Base-by-base conservation (phyloP, 2,797 vertebrate species). In the Pelobates cultripes region DNA sequence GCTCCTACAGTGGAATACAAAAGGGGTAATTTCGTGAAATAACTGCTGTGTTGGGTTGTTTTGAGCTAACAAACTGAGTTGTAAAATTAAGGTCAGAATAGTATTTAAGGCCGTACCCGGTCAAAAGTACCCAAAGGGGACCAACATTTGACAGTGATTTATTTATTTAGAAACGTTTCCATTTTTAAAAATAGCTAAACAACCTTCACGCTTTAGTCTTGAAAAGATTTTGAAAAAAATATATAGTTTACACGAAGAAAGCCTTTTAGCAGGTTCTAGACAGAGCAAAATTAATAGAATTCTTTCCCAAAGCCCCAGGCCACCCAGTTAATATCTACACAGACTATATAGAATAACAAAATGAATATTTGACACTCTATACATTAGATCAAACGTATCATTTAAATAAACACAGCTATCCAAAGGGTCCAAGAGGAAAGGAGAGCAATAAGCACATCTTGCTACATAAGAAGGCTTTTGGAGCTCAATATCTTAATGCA, bases 361-460 rank as follows among this genome's bases (percentile, higher is more conserved):
- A 44, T 28, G 43, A 70, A 53, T 75, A 70, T 5, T 12, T 73
- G 53, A 70, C 53, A 68, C 55, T 42, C n/a, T 71, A 53, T 14
- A 72, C 13, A 60, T 71, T 7, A n/a, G 15, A 44, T 71, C 13
- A 6, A 43, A 77, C 60, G 57, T 64, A 64, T 64, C 57, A 67
- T 63, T 61, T 63, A 70, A 55, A 57, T 60, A 78, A 78, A 78
- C 66, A 77, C 9, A 4, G 47, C 17, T 74, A 44, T 60, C 53
- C 9, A 55, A 43, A 69, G 61, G 63, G 42, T 44, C 2, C 6
- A 10, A 41, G 66, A 61, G 66, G 53, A 75, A 75, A 75, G 55
- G 63, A 80, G 73, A 63, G 75, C 47, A 51, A 51, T 5, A 51
- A 51, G 47, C 28, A 28, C 28, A 28, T 28, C 28, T 28, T 28